These are phyloP conservation scores for Petrocephalus schoutedeni DNA, from an alignment of 2,797 vertebrate species.

Conservation along the genomic window DNA sequence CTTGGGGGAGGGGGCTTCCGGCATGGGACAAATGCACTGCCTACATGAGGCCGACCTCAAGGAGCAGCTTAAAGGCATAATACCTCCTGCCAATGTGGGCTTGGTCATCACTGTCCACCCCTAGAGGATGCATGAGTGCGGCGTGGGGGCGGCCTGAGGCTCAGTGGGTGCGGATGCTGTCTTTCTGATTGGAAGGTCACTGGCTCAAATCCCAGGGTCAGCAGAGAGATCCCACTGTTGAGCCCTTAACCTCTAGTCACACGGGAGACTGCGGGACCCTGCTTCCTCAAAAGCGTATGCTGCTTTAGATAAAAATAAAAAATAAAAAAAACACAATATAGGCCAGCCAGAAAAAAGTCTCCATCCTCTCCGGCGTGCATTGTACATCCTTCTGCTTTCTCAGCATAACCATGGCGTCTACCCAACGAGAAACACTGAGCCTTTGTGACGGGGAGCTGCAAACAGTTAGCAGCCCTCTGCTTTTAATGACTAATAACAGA, in stretches of 20 bases:
- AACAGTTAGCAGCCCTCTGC: neutral
- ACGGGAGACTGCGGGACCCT: neutral
- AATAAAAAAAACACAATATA: neutral
- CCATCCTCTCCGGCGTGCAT: neutral
- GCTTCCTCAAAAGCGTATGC: neutral
- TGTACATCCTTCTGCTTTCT: neutral
- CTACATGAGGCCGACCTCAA: neutral
- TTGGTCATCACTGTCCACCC: neutral
- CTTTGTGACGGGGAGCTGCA: neutral
- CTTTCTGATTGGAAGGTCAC: neutral
- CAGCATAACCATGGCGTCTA: neutral
- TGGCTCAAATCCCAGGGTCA: neutral
- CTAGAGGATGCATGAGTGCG: neutral
- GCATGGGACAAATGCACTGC: neutral
- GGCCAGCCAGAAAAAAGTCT: neutral
- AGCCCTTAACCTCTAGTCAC: neutral
- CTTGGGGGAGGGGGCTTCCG: neutral
- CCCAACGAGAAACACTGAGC: neutral
- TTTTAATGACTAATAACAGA: slow-evolving; percentile 2
- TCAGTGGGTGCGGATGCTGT: neutral
- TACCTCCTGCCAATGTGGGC: neutral
- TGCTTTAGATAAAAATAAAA: neutral
- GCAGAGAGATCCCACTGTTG: neutral
- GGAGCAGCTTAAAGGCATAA: neutral
- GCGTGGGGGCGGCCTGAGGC: neutral